phyloP scores from a whole-genome alignment of 2,888 invertebrate species.

The Patella depressa region DNA sequence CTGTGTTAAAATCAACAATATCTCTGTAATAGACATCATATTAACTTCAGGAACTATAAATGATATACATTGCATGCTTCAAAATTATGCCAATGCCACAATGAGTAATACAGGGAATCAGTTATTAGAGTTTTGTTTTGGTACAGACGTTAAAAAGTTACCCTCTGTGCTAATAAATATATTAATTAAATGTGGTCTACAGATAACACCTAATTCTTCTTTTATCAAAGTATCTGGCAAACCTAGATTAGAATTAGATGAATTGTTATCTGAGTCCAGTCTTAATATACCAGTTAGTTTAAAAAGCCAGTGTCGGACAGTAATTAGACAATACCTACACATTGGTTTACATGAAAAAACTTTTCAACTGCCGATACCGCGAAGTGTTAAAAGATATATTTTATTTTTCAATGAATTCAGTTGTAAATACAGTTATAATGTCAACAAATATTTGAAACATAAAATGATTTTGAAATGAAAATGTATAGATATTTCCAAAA shows the following conservation, averaged over 20 bases:
- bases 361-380: neutral
- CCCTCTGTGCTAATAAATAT: neutral
- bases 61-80: neutral
- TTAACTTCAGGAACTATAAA: neutral
- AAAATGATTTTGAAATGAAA: slow-evolving; percentile 1
- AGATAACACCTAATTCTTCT: neutral
- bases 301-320: neutral
- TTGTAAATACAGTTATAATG: slow-evolving; percentile 2
- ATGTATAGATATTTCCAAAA: too few species aligned
- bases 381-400: neutral
- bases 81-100: neutral
- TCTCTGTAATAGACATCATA: neutral
- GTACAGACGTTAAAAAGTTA: neutral
- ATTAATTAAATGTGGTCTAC: neutral
- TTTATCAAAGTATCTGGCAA: neutral
- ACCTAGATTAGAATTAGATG: neutral
- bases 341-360: neutral
- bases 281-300: neutral
- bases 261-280: neutral
- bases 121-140: slow-evolving; percentile 6
- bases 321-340: neutral
- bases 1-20: neutral
- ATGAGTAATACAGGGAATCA: neutral
- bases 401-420: neutral
- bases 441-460: neutral